A percentile compares a stretch with the other conserved stretches of the same genome.
Conservation (phyloP, 2,113 vertebrate species). For the Varanus komodoensis region DNA sequence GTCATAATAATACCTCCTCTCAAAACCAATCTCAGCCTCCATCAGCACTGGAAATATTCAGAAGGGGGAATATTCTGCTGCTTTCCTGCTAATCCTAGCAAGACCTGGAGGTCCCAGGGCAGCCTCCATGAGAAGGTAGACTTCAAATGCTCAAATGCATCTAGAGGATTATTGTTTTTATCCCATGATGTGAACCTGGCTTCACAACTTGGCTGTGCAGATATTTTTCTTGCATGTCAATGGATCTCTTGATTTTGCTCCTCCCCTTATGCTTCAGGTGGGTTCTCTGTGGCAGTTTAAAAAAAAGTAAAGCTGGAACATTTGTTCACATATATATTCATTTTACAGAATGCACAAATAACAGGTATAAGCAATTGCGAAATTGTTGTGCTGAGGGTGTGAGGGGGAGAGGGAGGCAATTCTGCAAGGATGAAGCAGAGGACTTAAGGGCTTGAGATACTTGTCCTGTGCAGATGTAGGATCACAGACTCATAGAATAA, state of each 20-base stretch:
- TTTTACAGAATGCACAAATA: not conserved
- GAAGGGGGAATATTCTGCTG: not conserved
- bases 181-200: not conserved
- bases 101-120: not conserved
- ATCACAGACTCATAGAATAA: not conserved
- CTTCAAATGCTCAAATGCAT: not conserved
- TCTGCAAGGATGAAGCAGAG: not conserved
- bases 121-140: not conserved
- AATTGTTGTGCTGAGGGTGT: not conserved
- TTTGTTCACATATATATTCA: not conserved
- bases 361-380: not conserved
- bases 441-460: not conserved
- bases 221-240: not conserved
- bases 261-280: not conserved
- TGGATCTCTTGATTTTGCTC: not conserved
- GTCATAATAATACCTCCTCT: not conserved
- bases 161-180: not conserved
- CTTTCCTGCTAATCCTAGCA: not conserved
- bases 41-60: slow-evolving; percentile 8
- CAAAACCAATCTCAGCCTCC: slow-evolving; percentile 7
- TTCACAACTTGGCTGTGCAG: not conserved
- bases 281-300: too few relatives aligned
- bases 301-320: not conserved
- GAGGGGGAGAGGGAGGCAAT: too few relatives aligned
- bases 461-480: not conserved